A percentile compares a stretch with the other conserved stretches of the same genome.
Conservation (phyloP, 2,113 vertebrate genomes). For the Pomatorhinus ruficollis region DNA sequence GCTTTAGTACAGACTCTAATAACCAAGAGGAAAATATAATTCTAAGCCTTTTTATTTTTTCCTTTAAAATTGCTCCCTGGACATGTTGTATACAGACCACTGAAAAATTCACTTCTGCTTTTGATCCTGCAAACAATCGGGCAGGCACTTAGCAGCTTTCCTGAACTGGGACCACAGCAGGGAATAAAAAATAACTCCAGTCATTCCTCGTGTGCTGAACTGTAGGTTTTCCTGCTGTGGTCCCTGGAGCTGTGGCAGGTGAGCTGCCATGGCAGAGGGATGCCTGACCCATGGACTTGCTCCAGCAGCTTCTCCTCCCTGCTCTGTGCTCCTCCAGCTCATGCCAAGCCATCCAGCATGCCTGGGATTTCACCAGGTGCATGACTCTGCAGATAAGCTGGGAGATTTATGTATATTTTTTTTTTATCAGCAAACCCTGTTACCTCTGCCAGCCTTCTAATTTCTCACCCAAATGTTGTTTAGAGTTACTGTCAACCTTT, state of each 20-base stretch:
- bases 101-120: background rate
- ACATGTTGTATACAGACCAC: background rate
- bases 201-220: background rate
- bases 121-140: background rate
- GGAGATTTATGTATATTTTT: background rate
- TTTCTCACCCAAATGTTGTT: constrained; percentile 29
- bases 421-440: background rate
- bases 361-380: background rate
- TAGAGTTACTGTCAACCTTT: constrained; percentile 39
- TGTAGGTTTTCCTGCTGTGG: background rate
- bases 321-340: background rate
- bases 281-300: background rate
- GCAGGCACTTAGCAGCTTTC: background rate
- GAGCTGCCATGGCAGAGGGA: background rate
- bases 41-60: background rate
- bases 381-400: background rate
- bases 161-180: background rate
- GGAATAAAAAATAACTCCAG: background rate
- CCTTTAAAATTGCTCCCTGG: background rate
- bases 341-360: fast-evolving
- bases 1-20: background rate
- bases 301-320: background rate
- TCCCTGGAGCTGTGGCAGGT: background rate
- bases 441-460: constrained; percentile 15
- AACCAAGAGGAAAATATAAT: background rate